A percentile compares a stretch with the other conserved stretches of the same genome.
These are phyloP conservation scores for Dryas iulia DNA, from an alignment of 1,140 invertebrate genomes.

Conservation along the genomic window DNA sequence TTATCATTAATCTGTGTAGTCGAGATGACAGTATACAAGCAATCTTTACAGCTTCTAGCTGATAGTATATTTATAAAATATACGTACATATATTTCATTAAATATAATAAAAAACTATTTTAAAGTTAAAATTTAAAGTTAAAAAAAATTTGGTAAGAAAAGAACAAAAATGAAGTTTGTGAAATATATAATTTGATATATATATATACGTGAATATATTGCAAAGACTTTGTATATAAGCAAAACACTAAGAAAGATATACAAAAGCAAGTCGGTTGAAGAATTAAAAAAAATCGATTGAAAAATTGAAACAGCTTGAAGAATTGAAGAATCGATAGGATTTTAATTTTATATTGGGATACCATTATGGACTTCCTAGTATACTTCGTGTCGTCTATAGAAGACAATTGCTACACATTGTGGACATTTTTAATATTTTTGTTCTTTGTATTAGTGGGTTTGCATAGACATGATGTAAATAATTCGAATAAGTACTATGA, in stretches of 20 bases:
- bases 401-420: slow-evolving; percentile 41
- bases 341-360: too few species aligned
- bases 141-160: too few species aligned
- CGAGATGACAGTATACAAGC: slow-evolving; percentile 30
- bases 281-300: too few species aligned
- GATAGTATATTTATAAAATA: not conserved
- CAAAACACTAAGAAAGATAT: too few species aligned
- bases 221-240: too few species aligned
- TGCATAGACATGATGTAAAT: not conserved
- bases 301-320: too few species aligned
- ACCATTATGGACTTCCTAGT: not conserved
- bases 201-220: too few species aligned
- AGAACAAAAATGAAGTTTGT: too few species aligned
- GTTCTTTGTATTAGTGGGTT: slow-evolving; percentile 31
- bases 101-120: not conserved
- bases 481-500: not conserved
- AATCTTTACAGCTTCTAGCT: slow-evolving; percentile 8
- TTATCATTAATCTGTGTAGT: not conserved
- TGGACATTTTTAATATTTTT: slow-evolving; percentile 36
- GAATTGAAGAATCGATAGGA: too few species aligned
- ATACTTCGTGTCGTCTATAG: slow-evolving; percentile 32
- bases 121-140: too few species aligned
- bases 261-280: too few species aligned
- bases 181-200: too few species aligned
- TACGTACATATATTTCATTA: not conserved